Percentiles rank a stretch among this genome's conserved stretches.
phyloP scores from a whole-genome alignment of 2,797 vertebrate species.

The Enoplosus armatus region DNA sequence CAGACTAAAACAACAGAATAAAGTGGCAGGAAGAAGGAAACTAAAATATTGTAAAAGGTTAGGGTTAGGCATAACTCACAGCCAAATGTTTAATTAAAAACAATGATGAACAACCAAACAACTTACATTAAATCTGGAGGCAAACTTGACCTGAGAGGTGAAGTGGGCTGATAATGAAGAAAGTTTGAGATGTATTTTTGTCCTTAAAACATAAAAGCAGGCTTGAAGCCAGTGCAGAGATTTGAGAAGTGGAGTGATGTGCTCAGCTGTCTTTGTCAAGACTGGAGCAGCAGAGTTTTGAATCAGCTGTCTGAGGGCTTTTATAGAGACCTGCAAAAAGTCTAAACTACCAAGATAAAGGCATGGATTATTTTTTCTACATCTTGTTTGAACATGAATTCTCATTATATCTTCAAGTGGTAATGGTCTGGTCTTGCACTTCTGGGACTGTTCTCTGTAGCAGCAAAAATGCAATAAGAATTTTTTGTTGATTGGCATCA shows the following conservation, averaged over 20 bases:
- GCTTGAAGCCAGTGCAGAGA: not conserved
- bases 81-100: not conserved
- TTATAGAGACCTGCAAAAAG: conserved; percentile 16
- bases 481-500: not conserved
- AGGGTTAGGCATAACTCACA: not conserved
- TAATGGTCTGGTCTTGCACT: not conserved
- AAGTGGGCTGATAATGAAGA: not conserved
- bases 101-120: not conserved
- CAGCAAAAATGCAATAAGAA: not conserved
- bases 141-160: not conserved
- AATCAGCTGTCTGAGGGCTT: conserved; percentile 15
- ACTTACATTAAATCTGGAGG: conserved; percentile 4
- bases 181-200: not conserved
- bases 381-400: not conserved
- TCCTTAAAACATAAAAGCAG: conserved; percentile 1
- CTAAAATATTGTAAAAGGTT: not conserved
- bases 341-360: conserved; percentile 5
- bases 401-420: not conserved
- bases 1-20: not conserved
- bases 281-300: not conserved
- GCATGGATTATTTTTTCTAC: not conserved
- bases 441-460: not conserved
- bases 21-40: not conserved
- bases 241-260: not conserved
- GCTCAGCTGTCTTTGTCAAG: not conserved